Conservation (phyloP, 2,797 vertebrate genomes). For the Smutsia gigantea region DNA sequence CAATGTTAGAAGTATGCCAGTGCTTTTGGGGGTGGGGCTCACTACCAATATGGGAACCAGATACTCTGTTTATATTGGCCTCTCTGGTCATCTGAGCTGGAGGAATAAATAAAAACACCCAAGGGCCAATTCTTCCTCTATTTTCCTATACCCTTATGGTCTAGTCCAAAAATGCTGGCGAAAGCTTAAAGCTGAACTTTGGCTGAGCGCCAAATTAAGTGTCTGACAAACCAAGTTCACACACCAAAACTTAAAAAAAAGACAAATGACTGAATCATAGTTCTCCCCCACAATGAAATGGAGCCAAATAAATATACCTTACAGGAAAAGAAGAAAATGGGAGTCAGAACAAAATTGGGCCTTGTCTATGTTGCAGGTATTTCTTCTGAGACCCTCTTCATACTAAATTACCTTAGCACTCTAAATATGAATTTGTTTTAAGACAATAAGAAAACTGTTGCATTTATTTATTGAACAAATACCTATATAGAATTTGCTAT, state of each 20-base stretch:
- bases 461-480: neutral
- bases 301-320: neutral
- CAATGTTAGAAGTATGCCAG: neutral
- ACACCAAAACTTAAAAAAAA: neutral
- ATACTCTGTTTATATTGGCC: neutral
- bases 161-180: neutral
- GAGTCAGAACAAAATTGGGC: neutral
- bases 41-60: neutral
- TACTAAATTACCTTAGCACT: neutral
- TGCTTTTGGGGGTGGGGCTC: neutral
- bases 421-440: slow-evolving; percentile 12
- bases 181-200: neutral
- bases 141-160: neutral
- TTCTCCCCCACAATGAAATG: neutral
- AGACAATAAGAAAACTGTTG: neutral
- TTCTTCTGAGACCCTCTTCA: slow-evolving; percentile 1
- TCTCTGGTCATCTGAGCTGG: neutral
- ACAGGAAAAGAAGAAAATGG: neutral
- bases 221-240: neutral
- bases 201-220: neutral
- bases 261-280: neutral
- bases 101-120: neutral
- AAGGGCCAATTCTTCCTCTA: neutral
- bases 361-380: neutral
- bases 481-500: neutral